Base-by-base conservation (phyloP, 2,113 vertebrate species). In the Gymnarchus niloticus region DNA sequence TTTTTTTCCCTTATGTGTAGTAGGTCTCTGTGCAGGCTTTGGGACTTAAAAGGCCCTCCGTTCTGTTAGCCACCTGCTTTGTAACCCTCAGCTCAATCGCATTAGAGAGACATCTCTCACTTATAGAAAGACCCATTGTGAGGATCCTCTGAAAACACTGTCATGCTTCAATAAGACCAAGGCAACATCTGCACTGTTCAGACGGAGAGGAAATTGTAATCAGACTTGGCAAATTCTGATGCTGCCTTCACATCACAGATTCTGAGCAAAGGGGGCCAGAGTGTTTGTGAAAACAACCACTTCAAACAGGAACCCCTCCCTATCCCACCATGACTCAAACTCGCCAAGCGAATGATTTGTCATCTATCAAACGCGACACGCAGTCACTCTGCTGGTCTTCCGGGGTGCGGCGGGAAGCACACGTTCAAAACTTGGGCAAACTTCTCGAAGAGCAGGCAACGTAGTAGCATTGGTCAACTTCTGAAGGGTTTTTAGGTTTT, bases 101-200 rank as follows among this genome's bases (percentile, higher is more conserved):
- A 92, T 93, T 94, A 94, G 91, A 93, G 90, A 93, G 91, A 92
- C 93, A 92, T 93, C 91, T 91, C 88, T 88, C 90, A 89, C 81
- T 83, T 86, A 89, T 92, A 93, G 93, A 94, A 88, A 93, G 89
- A 85, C 89, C 91, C 89, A 93, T 95, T 94, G 94, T 94, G 86
- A 84, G n/a, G 85, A 86, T 91, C 93, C 93, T 94, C 93, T 93
- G 92, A 93, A 91, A 89, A 85, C 89, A 94, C 94, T 94, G 93
- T 95, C 90, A 89, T 83, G 89, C 92, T 91, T 91, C 88, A 90
- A 83, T 91, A 90, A 91, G 91, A 91, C 91, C 88, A 85, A 89
- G 90, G 91, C 90, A 91, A 94, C 93, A 94, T 95, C 94, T 94
- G 94, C 92, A 94, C 90, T 88, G 92, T 94, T 94, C 92, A 93